Evolutionary conservation across 2,797 vertebrate species (phyloP), one percentile per base, ranked within the genome.

Genomic region (Clarias laeviceps): DNA sequence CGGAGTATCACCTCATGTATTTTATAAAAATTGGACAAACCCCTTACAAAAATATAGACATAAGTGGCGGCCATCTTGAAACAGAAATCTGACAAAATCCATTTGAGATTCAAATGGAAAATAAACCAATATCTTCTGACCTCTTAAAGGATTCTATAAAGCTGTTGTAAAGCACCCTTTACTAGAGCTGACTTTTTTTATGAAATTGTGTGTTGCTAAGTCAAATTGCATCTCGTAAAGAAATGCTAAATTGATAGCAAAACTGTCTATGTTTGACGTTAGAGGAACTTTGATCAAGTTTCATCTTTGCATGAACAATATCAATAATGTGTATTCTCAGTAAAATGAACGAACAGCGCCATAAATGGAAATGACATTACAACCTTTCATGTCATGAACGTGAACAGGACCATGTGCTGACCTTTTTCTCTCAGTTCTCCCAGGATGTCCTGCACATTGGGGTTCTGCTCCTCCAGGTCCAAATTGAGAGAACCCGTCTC

Each of bases 381-480:
- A 27, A 70, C 29, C 5, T 72, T 82, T 78, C 45, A 68, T 3
- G 15, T 76, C n/a, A 45, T 76, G 22, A 40, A 17, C 40, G 0
- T 73, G 24, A 70, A 4, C n/a, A 4, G 54, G 54, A 32, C 32
- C 20, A 3, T 27, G 61, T 59, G 1, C 80, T 3, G 91, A 98
- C 98, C 98, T 96, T 99, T 99, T 91, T 99, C 98, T 91, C 98
- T 91, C 85, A 99, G 96, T 85, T 99, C 98, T 89, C 97, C 97
- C 20, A 99, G 93, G 91, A 99, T 98, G 89, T 99, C 98, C 93
- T 99, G 98, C 82, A 99, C 97, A 62, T 99, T 99, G 85, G 98
- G 97, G 91, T 99, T 99, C 94, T 99, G 98, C 88, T 99, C 98
- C 92, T 99, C 98, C 83, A 99, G 94, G 89, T 98, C 97, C 89